Evolutionary conservation across 2,888 invertebrate species (phyloP), one percentile per base, ranked within the genome.

Genomic region (Noctuana brunneofusca): DNA sequence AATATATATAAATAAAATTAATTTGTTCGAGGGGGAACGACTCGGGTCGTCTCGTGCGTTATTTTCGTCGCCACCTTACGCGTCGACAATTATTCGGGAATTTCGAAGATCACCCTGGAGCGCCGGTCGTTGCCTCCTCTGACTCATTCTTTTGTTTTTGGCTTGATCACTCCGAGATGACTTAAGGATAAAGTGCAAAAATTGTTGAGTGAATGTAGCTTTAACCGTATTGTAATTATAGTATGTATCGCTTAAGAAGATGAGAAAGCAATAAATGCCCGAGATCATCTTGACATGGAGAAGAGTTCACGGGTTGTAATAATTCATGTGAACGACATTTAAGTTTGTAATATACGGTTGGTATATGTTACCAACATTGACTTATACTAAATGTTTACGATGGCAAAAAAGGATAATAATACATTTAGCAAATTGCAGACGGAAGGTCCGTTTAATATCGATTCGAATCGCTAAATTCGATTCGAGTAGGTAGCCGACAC

Each of bases 11-110:
- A 89, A 89, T 88, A 89, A 86, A 86, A 84, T 86, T 83, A 83
- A 87, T 87, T 84, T 84, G 81, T 84, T 80, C 69, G 71, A 71
- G 80, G 88, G 86, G 81, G 83, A 85, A 80, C 83, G 85, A 83
- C 81, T 80, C 75, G 69, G 74, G 67, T 75, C 79, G 80, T 80
- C 78, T 81, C 79, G 69, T 69, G 73, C 74, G 84, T 85, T 89
- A 89, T 90, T 89, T 89, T 84, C 77, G 89, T 88, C 86, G 78
- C 79, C 83, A 86, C 83, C 86, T 86, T 87, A 83, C 82, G 78
- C 80, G 84, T 85, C 87, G 86, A 87, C 88, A 89, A 89, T 89
- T 88, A 89, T 89, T 89, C 81, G 88, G 89, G 88, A 89, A 89
- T 89, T 86, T 89, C 83, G 81, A 85, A 89, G 89, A 90, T 89